These are phyloP conservation scores for Maniola hyperantus DNA, from an alignment of 2,888 invertebrate species.

Conservation along the genomic window DNA sequence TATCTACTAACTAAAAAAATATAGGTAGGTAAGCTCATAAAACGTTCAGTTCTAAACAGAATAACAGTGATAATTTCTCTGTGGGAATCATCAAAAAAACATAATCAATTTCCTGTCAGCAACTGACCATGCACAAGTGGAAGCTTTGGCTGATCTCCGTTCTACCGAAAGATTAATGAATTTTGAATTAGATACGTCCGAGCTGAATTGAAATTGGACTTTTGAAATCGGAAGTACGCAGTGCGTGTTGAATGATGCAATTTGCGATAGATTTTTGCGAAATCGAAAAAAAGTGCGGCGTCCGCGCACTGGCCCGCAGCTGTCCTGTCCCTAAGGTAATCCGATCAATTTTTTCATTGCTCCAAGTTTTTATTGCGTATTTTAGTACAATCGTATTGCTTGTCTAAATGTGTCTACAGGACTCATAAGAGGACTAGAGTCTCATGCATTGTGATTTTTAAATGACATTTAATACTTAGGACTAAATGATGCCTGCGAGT, in stretches of 20 bases:
- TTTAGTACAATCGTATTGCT: slow-evolving; percentile 29
- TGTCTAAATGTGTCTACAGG: slow-evolving; percentile 9
- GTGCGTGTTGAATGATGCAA: slow-evolving; percentile 68
- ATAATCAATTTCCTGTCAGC: slow-evolving; percentile 80
- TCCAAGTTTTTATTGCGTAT: slow-evolving; percentile 47
- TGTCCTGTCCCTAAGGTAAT: slow-evolving; percentile 69
- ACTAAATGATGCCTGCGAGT: neutral
- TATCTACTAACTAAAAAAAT: no score
- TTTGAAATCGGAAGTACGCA: slow-evolving; percentile 75
- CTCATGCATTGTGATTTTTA: neutral
- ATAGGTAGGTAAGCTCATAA: no score
- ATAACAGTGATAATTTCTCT: slow-evolving; percentile 37
- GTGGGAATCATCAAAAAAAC: slow-evolving; percentile 48
- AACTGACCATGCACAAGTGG: slow-evolving; percentile 80
- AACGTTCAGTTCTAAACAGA: neutral
- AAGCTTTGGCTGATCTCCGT: slow-evolving; percentile 55
- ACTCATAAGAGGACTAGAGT: neutral
- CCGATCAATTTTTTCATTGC: slow-evolving; percentile 67
- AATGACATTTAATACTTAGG: neutral
- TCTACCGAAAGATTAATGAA: slow-evolving; percentile 75
- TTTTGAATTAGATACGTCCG: slow-evolving; percentile 78
- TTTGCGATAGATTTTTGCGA: slow-evolving; percentile 72
- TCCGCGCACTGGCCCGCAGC: slow-evolving; percentile 73
- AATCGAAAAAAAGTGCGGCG: slow-evolving; percentile 58
- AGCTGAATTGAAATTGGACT: slow-evolving; percentile 76